Evolutionary conservation across 2,797 vertebrate species (phyloP), one percentile per base, ranked within the genome.

Genomic region (Heterohyrax brucei): DNA sequence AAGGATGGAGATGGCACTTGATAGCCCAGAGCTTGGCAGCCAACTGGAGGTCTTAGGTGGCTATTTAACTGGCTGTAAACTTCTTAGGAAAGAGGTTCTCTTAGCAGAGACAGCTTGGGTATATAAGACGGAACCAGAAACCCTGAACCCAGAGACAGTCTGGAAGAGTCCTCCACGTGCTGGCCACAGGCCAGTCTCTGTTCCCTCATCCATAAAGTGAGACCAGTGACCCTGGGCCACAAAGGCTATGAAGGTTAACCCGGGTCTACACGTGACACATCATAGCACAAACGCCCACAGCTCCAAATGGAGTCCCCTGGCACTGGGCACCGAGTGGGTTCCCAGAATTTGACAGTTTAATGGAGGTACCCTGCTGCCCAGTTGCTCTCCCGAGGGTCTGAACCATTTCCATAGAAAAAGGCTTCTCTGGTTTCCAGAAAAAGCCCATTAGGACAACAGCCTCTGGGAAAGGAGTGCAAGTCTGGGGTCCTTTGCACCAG

Each of bases 31-130:
- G 48, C 77, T 61, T 87, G 70, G 87, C 50, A 70, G 50, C 78
- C 70, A 44, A 53, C 26, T 6, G 24, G 53, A 33, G 46, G 28
- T 56, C 76, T 19, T 14, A n/a, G 24, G 30, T 19, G 73, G 56
- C 9, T 62, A n/a, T 53, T 13, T 53, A 72, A 39, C 26, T 33
- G 62, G 68, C 91, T 78, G 28, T 9, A n/a, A 28, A 72, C 48
- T 61, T 70, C 89, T 84, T n/a, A 22, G 86, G 70, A 72, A 79
- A 82, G 59, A 95, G 61, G 77, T 19, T 56, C 14, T 94, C 78
- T 72, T 64, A 62, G 53, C 28, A 89, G 30, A 95, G 50, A 83
- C 9, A 44, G 18, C 48, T 87, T 77, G 19, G 2, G 18, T 6
- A 28, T 16, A 19, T 44, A 44, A 70, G 81, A 22, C 26, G 53